Base-by-base conservation (phyloP, 2,113 vertebrate species). In the Sardina pilchardus region DNA sequence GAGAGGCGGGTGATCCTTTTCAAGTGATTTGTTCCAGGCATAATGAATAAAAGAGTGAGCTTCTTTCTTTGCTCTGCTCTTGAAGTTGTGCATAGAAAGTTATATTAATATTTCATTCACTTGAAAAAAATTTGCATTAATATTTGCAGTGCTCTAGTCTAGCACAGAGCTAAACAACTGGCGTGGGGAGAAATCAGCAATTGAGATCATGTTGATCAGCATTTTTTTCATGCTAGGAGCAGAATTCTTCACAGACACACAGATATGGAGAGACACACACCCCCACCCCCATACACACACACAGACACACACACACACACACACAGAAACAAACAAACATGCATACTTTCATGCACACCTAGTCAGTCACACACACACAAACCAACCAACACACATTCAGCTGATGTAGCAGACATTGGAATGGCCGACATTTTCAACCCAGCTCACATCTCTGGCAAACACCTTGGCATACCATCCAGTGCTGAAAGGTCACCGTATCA, bases 401-500 rank as follows among this genome's bases (percentile, higher is more conserved):
- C 10, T 9, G 63, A 71, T 34, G n/a, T 34, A 71, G n/a, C 30
- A 10, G 1, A 78, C 30, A 36, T 36, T 78, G 30, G 30, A 78
- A 78, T 34, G 16, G 3, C 71, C 71, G 19, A 78, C 14, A 34
- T 36, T 34, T 85, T 86, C 89, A 86, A 67, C 30, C 86, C 82
- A 87, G 50, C 75, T 87, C 75, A 88, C 85, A 85, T 80, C 63
- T 75, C 63, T 48, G 26, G 78, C 83, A 86, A 53, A 71, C 47
- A 85, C 81, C 75, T 86, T 86, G 83, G 89, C 84, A 84, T 63
- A 47, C 85, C 82, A 87, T 86, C 86, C 78, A 80, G 85, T 81
- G 39, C 88, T 86, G 71, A 81, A 88, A 91, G 88, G 88, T 91
- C 87, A 85, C 83, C 50, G 81, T 47, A 53, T 82, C 83, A 81